Conservation (phyloP, 2,888 invertebrate genomes). For the Dryadula phaetusa region DNA sequence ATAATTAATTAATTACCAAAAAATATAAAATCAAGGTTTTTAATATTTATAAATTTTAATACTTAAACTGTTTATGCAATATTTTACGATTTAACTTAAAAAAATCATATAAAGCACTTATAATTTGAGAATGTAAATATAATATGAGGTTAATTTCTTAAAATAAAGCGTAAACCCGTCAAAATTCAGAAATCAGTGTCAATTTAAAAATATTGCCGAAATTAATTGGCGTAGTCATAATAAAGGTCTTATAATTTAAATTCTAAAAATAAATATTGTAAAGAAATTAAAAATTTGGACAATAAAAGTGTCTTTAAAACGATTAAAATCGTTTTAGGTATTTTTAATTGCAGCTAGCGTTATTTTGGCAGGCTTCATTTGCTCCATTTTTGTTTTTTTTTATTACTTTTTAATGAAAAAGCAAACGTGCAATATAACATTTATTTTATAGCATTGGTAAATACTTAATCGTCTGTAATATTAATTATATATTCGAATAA, state of each 20-base stretch:
- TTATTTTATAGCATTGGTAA: background rate
- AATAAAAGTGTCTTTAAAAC: conserved; percentile 13
- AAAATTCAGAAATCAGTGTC: background rate
- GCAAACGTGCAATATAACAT: background rate
- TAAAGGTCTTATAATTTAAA: background rate
- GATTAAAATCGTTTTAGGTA: background rate
- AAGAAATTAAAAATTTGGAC: background rate
- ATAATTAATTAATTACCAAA: conserved; percentile 1
- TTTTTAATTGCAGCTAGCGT: background rate
- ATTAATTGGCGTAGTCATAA: conserved; percentile 1
- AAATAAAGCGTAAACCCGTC: conserved; percentile 4
- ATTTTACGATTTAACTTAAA: background rate
- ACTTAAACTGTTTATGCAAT: background rate
- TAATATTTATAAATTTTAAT: background rate
- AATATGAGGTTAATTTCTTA: background rate
- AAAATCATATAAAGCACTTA: conserved; percentile 1
- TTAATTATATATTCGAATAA: background rate
- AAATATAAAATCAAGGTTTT: background rate
- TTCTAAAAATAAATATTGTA: conserved; percentile 7
- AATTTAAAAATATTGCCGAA: background rate
- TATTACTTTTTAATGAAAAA: background rate
- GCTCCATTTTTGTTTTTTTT: conserved; percentile 4
- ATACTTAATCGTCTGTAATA: background rate
- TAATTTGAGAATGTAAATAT: conserved; percentile 10
- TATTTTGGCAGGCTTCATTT: background rate